Evolutionary conservation across 2,797 vertebrate genomes (phyloP).

Genomic region (Acestrorhynchus altus): DNA sequence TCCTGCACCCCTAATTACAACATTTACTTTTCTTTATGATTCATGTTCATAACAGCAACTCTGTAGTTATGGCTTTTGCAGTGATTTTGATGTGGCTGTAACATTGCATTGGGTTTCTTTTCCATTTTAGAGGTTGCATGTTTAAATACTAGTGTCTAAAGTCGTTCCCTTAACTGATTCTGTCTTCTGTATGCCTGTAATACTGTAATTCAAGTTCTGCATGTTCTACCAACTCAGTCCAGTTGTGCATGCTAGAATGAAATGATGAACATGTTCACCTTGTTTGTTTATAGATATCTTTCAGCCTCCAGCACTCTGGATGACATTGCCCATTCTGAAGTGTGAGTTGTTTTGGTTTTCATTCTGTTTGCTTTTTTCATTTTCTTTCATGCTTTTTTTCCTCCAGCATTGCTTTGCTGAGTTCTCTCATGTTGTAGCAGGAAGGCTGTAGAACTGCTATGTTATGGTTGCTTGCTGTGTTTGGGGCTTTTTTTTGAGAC

Average conservation of each 20-base stretch:
- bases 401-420: neutral
- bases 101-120: neutral
- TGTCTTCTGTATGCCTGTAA: neutral
- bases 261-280: conserved; percentile 71
- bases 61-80: neutral
- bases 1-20: neutral
- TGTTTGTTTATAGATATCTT: conserved; percentile 92
- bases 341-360: conserved; percentile 81
- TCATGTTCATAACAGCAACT: neutral
- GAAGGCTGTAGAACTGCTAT: conserved; percentile 16
- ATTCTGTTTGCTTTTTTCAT: conserved; percentile 53
- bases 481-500: conserved; percentile 33
- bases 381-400: conserved; percentile 46
- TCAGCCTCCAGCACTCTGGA: conserved; percentile 90
- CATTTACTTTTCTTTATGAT: neutral
- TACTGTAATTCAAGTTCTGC: neutral
- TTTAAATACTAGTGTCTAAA: conserved; percentile 15
- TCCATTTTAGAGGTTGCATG: neutral
- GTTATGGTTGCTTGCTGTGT: conserved; percentile 42
- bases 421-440: conserved; percentile 6
- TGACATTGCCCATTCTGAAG: conserved; percentile 88
- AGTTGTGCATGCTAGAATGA: conserved; percentile 49
- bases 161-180: neutral
- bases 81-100: neutral
- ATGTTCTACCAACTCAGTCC: conserved; percentile 15